A percentile compares a stretch with the other conserved stretches of the same genome.
Conservation (phyloP, 2,797 vertebrate species). For the Pteronotus mesoamericanus region DNA sequence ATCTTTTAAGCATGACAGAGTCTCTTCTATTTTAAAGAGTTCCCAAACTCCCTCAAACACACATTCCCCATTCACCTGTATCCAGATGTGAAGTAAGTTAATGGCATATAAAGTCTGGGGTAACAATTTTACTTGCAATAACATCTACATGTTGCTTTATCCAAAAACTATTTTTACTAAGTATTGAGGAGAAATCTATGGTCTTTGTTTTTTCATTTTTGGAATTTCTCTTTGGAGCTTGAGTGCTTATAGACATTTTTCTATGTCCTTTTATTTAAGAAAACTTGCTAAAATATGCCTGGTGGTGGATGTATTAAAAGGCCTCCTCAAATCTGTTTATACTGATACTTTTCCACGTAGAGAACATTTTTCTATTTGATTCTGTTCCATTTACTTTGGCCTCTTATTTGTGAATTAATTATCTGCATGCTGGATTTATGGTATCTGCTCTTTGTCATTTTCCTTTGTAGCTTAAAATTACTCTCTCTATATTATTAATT, state of each 20-base stretch:
- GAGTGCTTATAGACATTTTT: neutral
- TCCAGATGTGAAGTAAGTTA: neutral
- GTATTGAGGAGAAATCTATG: neutral
- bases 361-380: conserved; percentile 5
- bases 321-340: neutral
- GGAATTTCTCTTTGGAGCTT: neutral
- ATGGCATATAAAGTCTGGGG: neutral
- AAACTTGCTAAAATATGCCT: neutral
- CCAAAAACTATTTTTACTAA: neutral
- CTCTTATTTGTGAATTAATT: conserved; percentile 2
- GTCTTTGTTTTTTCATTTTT: neutral
- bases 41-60: neutral
- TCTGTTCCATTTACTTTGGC: neutral
- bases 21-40: neutral
- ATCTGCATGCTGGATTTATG: neutral
- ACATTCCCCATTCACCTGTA: neutral
- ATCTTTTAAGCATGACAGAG: neutral
- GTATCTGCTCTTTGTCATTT: neutral
- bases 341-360: neutral
- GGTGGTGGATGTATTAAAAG: neutral
- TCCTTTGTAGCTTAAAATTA: neutral
- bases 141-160: neutral
- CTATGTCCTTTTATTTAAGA: neutral
- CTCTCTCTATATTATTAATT: neutral
- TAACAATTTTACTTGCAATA: neutral